These are phyloP conservation scores for Cavia porcellus DNA, from an alignment of 2,113 vertebrate species.

Conservation along the genomic window DNA sequence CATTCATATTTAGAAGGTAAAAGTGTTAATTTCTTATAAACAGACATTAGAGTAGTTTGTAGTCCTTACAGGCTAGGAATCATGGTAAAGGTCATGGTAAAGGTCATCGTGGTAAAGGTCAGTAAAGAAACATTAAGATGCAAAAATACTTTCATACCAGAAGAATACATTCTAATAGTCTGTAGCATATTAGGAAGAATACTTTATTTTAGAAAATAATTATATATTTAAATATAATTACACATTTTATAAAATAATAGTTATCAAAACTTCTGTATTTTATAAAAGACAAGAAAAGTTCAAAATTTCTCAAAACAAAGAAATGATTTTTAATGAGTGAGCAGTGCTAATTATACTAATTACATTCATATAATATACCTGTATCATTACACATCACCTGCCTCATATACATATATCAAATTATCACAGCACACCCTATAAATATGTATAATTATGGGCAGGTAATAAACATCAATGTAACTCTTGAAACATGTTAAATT, in stretches of 20 bases:
- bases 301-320: not conserved
- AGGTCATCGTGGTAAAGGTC: not conserved
- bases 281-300: not conserved
- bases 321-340: not conserved
- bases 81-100: too few species aligned
- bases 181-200: not conserved
- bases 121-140: not conserved
- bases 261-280: not conserved
- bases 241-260: not conserved
- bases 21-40: not conserved
- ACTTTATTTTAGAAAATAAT: not conserved
- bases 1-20: too few species aligned
- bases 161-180: not conserved
- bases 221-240: not conserved
- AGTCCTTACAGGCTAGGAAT: not conserved
- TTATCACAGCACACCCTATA: not conserved
- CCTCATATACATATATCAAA: not conserved
- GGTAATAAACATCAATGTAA: not conserved
- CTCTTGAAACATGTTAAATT: not conserved
- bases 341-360: not conserved
- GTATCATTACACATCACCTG: not conserved
- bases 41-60: not conserved
- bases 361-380: not conserved
- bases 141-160: not conserved
- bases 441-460: not conserved